Conservation (phyloP, 2,113 vertebrate genomes). For the Ailuropoda melanoleuca region DNA sequence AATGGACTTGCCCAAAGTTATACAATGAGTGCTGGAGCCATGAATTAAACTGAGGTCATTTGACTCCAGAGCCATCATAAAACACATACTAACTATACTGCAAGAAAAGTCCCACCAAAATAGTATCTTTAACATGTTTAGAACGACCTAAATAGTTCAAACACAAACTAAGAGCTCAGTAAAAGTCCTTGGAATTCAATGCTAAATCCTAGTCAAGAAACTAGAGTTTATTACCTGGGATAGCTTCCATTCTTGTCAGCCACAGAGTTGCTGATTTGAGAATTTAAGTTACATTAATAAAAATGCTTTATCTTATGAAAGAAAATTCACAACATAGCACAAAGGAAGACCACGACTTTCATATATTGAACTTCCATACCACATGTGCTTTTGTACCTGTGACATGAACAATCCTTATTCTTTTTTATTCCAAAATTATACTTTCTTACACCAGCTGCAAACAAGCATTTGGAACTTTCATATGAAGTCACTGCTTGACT, state of each 20-base stretch:
- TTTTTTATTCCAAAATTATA: background rate
- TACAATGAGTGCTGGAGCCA: background rate
- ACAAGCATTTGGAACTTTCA: background rate
- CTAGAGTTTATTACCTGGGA: background rate
- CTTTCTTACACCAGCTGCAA: background rate
- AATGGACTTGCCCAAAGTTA: background rate
- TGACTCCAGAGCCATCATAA: background rate
- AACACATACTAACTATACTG: background rate
- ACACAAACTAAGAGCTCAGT: background rate
- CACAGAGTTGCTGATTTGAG: background rate
- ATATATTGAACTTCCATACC: background rate
- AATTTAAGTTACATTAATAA: background rate
- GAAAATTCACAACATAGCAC: background rate
- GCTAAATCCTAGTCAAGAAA: background rate
- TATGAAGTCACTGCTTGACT: background rate
- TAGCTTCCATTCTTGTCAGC: background rate
- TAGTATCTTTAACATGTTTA: background rate
- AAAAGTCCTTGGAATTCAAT: background rate
- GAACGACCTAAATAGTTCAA: background rate
- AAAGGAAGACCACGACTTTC: background rate
- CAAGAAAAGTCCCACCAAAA: background rate
- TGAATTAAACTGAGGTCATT: background rate
- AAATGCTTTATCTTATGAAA: background rate
- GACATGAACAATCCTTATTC: background rate
- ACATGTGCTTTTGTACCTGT: background rate